Conservation (phyloP, 2,797 vertebrate species). For the Eidolon dupreanum region DNA sequence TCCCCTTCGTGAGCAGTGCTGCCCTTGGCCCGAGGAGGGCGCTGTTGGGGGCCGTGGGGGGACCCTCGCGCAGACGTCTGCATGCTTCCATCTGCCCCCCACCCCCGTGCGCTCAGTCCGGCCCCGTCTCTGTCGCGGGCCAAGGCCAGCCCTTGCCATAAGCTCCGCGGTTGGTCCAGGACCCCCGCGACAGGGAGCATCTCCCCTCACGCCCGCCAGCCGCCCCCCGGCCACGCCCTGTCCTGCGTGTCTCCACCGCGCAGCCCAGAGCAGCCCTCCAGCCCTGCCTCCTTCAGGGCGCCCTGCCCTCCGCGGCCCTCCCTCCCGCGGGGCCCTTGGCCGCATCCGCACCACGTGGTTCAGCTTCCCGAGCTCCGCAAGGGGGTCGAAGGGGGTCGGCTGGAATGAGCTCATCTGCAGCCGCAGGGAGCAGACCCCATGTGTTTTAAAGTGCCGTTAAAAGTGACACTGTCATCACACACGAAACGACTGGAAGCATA, state of each 20-base stretch:
- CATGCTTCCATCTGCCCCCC: too few relatives aligned
- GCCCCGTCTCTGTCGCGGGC: neutral
- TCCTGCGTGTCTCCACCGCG: neutral
- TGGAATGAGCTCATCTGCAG: neutral
- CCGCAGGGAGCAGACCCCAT: neutral
- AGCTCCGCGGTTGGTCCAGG: neutral
- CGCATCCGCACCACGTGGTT: too few relatives aligned
- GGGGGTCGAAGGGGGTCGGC: neutral
- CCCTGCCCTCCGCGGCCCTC: neutral
- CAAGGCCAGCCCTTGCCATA: neutral
- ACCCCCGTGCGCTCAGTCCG: neutral
- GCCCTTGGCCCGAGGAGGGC: neutral
- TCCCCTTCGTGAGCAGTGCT: neutral
- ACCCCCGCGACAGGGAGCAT: accelerated
- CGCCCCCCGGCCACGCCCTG: accelerated
- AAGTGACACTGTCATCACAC: neutral
- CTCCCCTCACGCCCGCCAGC: accelerated
- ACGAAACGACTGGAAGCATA: neutral
- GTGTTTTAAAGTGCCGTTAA: neutral
- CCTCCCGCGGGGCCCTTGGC: too few relatives aligned
- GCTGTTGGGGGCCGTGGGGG: neutral
- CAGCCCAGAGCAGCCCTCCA: neutral
- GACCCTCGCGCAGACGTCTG: neutral
- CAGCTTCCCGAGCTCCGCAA: neutral
- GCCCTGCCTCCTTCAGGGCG: neutral